Conservation (phyloP, 2,888 invertebrate species). For the Odontomyia ornata region DNA sequence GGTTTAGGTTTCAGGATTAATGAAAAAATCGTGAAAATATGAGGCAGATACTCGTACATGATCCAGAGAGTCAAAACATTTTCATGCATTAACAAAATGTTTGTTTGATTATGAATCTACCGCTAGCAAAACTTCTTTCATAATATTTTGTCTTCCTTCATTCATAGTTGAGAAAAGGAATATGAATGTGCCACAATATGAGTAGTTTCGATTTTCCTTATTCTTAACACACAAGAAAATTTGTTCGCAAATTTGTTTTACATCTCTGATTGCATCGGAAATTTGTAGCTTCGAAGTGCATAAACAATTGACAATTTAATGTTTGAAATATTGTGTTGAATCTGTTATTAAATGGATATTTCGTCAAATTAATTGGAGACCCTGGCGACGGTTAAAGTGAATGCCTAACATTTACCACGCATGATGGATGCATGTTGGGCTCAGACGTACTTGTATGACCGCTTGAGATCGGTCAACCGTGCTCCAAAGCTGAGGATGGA, state of each 20-base stretch:
- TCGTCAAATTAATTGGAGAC: conserved; percentile 9
- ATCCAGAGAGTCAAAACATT: background rate
- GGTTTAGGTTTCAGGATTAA: background rate
- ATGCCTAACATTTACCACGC: background rate
- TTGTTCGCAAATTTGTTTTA: no score
- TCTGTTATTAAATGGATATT: conserved; percentile 1
- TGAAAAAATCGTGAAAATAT: background rate
- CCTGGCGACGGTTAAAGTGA: background rate
- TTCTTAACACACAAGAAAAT: no score
- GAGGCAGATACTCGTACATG: background rate
- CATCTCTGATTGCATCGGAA: background rate
- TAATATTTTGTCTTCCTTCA: no score
- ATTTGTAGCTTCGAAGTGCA: background rate
- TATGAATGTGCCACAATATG: no score
- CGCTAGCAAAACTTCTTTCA: no score
- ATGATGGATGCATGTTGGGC: background rate
- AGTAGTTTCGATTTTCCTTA: no score
- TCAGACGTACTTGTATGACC: no score
- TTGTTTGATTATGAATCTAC: no score
- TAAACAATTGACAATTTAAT: background rate
- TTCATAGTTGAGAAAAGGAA: no score
- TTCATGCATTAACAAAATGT: no score
- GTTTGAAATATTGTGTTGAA: conserved; percentile 6
- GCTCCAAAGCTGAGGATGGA: no score
- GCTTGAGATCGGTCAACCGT: background rate